A percentile compares a stretch with the other conserved stretches of the same genome.
Conservation (phyloP, 2,888 invertebrate genomes). For the Atherix ibis region DNA sequence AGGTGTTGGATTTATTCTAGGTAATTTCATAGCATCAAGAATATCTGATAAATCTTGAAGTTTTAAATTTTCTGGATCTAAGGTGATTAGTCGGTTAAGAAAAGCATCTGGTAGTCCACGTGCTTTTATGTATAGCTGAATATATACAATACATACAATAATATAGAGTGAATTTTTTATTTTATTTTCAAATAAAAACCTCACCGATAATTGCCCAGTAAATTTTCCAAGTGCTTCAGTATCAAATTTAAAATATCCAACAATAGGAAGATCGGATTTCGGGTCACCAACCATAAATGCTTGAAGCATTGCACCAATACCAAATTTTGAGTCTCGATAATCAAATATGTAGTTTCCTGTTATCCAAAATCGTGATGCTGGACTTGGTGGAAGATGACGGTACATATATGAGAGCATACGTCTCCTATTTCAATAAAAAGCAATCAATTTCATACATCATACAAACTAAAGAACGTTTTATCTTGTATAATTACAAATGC, state of each 20-base stretch:
- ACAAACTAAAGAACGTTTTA: background rate
- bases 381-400: constrained; percentile 42
- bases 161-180: background rate
- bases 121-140: constrained; percentile 44
- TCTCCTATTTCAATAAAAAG: constrained; percentile 37
- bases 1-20: constrained; percentile 32
- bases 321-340: constrained; percentile 44
- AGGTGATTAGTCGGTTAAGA: constrained; percentile 30
- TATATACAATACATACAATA: constrained; percentile 8
- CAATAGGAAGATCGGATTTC: constrained; percentile 46
- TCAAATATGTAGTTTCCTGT: constrained; percentile 59
- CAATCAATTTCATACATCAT: background rate
- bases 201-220: constrained; percentile 41
- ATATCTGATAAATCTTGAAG: constrained; percentile 38
- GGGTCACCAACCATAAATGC: constrained; percentile 49
- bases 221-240: constrained; percentile 40
- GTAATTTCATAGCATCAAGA: constrained; percentile 33
- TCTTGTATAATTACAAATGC: constrained; percentile 39
- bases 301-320: constrained; percentile 42
- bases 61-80: constrained; percentile 35
- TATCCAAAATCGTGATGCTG: constrained; percentile 42
- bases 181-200: constrained; percentile 3
- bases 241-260: constrained; percentile 39
- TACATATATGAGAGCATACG: constrained; percentile 48
- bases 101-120: constrained; percentile 33